Evolutionary conservation across 2,888 invertebrate species (phyloP).

Genomic region (Zhengitettix transpicula): DNA sequence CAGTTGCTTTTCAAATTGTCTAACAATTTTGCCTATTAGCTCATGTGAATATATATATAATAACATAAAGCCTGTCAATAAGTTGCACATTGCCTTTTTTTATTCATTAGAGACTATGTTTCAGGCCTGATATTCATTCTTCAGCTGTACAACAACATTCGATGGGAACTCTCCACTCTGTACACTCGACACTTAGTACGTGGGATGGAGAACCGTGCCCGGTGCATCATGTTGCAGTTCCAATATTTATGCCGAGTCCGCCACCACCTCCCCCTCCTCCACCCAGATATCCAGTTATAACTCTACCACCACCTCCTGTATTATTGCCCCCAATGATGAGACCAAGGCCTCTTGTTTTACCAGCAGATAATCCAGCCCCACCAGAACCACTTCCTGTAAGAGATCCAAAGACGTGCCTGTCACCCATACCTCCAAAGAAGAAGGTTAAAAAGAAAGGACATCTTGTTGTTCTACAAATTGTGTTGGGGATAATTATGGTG

Average conservation of each 20-base stretch:
- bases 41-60: too few relatives aligned
- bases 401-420: slow-evolving; percentile 8
- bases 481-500: slow-evolving; percentile 17
- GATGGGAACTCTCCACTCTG: slow-evolving; percentile 12
- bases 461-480: slow-evolving; percentile 19
- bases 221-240: slow-evolving; percentile 8
- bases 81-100: too few relatives aligned
- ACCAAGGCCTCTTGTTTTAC: slow-evolving; percentile 7
- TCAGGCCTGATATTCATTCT: not conserved
- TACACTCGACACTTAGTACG: slow-evolving; percentile 10
- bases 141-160: not conserved
- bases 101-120: too few relatives aligned
- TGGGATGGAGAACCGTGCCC: slow-evolving; percentile 16
- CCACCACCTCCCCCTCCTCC: not conserved
- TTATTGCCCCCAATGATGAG: slow-evolving; percentile 14
- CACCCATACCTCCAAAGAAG: slow-evolving; percentile 11
- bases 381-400: slow-evolving; percentile 14
- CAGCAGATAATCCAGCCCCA: slow-evolving; percentile 11
- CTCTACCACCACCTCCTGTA: slow-evolving; percentile 10
- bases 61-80: too few relatives aligned
- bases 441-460: slow-evolving; percentile 14
- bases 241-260: not conserved
- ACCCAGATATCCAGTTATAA: slow-evolving; percentile 3
- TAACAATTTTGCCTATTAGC: too few relatives aligned
- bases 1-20: too few relatives aligned